phyloP scores from a whole-genome alignment of 2,113 vertebrate genomes.

The Muntiacus reevesi region DNA sequence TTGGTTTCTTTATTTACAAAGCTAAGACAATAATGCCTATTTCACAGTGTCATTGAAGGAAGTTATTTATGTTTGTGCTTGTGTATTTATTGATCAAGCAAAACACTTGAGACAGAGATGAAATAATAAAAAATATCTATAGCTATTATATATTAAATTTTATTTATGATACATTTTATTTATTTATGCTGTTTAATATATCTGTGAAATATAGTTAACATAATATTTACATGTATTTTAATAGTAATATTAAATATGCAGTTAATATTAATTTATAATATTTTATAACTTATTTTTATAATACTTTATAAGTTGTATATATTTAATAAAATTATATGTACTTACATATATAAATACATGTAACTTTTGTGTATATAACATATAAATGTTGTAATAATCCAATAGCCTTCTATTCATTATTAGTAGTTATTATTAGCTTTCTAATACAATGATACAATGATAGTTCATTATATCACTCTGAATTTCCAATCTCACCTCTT shows the following conservation, averaged over 20 bases:
- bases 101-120: neutral
- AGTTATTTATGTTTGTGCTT: neutral
- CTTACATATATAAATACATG: neutral
- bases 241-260: neutral
- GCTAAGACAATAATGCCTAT: neutral
- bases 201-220: neutral
- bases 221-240: neutral
- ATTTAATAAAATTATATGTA: neutral
- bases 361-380: neutral
- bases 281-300: neutral
- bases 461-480: neutral
- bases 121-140: neutral
- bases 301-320: neutral
- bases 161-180: neutral
- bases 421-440: neutral
- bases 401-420: neutral
- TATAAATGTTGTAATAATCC: neutral
- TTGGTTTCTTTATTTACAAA: neutral
- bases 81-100: neutral
- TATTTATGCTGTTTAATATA: neutral
- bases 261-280: neutral
- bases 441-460: neutral
- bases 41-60: neutral
- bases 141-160: neutral
- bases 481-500: neutral